These are phyloP conservation scores for Girardinichthys multiradiatus DNA, from an alignment of 2,113 vertebrate genomes.

Conservation along the genomic window DNA sequence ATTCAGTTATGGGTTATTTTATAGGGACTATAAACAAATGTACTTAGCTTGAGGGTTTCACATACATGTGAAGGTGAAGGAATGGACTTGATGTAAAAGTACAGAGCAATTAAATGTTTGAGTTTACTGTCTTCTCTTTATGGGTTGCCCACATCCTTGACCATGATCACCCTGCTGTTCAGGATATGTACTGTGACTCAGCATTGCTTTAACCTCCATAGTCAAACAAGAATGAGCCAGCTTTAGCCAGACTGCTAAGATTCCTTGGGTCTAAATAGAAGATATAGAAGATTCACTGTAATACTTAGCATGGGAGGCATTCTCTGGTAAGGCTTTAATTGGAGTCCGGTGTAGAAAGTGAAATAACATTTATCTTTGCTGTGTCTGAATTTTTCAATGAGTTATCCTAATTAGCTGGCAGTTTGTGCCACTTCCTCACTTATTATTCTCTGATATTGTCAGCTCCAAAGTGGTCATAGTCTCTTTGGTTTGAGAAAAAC, in stretches of 20 bases:
- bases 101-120: not conserved
- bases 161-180: slow-evolving; percentile 15
- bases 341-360: slow-evolving; percentile 13
- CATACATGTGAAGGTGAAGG: not conserved
- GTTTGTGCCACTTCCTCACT: slow-evolving; percentile 19
- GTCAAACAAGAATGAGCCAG: slow-evolving; percentile 36
- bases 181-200: slow-evolving; percentile 54
- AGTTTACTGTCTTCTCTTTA: slow-evolving; percentile 1
- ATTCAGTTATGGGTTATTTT: no score
- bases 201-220: slow-evolving; percentile 47
- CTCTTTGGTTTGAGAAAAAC: not conserved
- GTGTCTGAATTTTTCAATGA: slow-evolving; percentile 29
- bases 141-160: slow-evolving; percentile 12
- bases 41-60: no score
- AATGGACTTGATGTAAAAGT: not conserved
- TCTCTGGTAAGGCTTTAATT: slow-evolving; percentile 27
- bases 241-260: slow-evolving; percentile 23
- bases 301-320: slow-evolving; percentile 14
- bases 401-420: slow-evolving; percentile 60
- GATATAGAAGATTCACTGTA: not conserved
- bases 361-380: slow-evolving; percentile 23
- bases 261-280: not conserved
- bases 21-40: no score
- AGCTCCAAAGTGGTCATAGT: not conserved
- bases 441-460: slow-evolving; percentile 10